Percentiles rank a stretch among this genome's conserved stretches.
Evolutionary conservation across 1,140 invertebrate genomes (phyloP).

Genomic region (Melanaphis sacchari): DNA sequence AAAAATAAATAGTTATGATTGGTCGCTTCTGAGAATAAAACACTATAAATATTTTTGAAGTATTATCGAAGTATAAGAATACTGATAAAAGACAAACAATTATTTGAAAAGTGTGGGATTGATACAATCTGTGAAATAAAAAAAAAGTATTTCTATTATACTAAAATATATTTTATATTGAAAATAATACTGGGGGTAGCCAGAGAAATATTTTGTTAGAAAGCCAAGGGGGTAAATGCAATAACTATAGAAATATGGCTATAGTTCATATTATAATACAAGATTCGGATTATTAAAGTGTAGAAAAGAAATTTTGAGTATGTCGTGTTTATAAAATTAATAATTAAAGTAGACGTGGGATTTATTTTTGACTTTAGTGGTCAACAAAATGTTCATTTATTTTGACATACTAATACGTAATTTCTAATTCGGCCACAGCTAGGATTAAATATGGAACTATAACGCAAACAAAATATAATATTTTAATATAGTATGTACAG

Average conservation of each 20-base stretch:
- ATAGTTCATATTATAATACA: too few relatives aligned
- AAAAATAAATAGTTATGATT: slow-evolving; percentile 14
- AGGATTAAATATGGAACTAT: background rate
- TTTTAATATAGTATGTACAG: background rate
- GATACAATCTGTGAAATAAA: background rate
- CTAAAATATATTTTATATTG: background rate
- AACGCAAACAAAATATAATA: background rate
- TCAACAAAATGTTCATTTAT: background rate
- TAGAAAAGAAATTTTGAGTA: background rate
- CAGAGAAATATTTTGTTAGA: background rate
- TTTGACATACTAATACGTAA: background rate
- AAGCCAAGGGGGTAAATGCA: background rate
- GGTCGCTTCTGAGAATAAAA: background rate
- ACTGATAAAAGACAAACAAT: background rate
- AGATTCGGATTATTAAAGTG: background rate
- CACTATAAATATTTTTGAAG: background rate
- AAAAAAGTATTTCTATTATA: background rate
- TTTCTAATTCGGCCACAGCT: background rate
- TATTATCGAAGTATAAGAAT: background rate
- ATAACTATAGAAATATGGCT: background rate
- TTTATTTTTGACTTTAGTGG: background rate
- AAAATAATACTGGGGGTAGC: background rate
- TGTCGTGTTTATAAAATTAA: background rate
- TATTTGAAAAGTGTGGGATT: background rate
- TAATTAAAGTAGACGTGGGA: background rate